Evolutionary conservation across 2,113 vertebrate genomes (phyloP).

Genomic region (Gymnobelideus leadbeateri): DNA sequence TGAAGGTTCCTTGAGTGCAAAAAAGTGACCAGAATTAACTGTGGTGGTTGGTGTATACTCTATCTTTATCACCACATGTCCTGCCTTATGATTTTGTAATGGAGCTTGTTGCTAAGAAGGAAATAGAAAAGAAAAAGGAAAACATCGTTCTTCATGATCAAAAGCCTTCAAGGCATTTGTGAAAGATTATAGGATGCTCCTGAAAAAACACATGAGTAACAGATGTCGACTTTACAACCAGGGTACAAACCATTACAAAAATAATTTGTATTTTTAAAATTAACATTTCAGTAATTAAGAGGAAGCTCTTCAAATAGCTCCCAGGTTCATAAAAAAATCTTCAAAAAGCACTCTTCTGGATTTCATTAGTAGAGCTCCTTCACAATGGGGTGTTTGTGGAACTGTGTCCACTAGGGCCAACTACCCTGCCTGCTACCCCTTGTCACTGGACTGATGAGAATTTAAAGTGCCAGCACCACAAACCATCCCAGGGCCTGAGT

Average conservation of each 20-base stretch:
- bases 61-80: neutral
- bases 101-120: neutral
- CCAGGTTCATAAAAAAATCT: constrained; percentile 7
- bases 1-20: neutral
- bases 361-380: neutral
- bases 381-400: neutral
- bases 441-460: neutral
- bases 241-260: neutral
- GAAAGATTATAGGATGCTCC: neutral
- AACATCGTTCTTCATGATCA: neutral
- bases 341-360: neutral
- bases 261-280: constrained; percentile 41
- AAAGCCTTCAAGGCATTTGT: neutral
- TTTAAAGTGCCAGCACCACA: neutral
- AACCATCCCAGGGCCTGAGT: neutral
- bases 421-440: neutral
- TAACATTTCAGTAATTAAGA: neutral
- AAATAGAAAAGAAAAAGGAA: neutral
- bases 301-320: neutral
- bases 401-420: neutral
- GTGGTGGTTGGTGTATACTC: neutral
- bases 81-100: neutral
- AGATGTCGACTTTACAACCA: neutral
- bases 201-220: neutral
- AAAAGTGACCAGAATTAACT: neutral